Evolutionary conservation across 2,888 invertebrate genomes (phyloP), one percentile per base, ranked within the genome.

Genomic region (Itoplectis maculator): DNA sequence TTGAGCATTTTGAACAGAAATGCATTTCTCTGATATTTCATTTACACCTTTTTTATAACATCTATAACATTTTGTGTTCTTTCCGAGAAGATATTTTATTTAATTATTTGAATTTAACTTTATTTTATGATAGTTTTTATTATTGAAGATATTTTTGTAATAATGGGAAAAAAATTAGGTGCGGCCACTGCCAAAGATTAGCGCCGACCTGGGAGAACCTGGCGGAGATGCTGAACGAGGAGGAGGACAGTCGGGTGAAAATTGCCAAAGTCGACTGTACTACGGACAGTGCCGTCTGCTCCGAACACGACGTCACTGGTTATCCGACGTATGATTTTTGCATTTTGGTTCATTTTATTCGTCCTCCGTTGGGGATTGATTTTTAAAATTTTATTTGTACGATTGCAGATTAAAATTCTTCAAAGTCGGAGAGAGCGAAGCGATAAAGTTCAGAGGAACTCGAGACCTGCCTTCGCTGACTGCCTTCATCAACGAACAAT

Each of bases 241-340:
- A 94, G 54, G 94, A 94, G 80, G 94, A 94, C 68, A 94, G 94
- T 13, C 95, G 95, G 85, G 95, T 97, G 87, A 94, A 94, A 59
- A 96, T 97, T 82, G 97, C 96, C 3, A 96, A 96, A 93, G 96
- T 97, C 0, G 97, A 97, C 90, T 97, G 97, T 90, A 97, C 97
- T 0, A 93, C 93, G 45, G 95, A 97, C 88, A 94, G 94, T 13
- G 94, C 94, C 80, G 91, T 97, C 11, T 97, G 97, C 91, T 94
- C 95, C 29, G 95, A 95, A 69, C 95, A 96, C 90, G 96, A 96
- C 89, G 95, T 97, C 11, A 96, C 96, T 88, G 97, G 96, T 42
- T 94, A 94, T 88, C 94, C 94, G 7, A 94, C 94, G 94, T 94
- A 91, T 87, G 92, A 59, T 56, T 20, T 20, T 23, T 42, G 0